phyloP scores from a whole-genome alignment of 2,113 vertebrate species.

The Rafetus swinhoei region DNA sequence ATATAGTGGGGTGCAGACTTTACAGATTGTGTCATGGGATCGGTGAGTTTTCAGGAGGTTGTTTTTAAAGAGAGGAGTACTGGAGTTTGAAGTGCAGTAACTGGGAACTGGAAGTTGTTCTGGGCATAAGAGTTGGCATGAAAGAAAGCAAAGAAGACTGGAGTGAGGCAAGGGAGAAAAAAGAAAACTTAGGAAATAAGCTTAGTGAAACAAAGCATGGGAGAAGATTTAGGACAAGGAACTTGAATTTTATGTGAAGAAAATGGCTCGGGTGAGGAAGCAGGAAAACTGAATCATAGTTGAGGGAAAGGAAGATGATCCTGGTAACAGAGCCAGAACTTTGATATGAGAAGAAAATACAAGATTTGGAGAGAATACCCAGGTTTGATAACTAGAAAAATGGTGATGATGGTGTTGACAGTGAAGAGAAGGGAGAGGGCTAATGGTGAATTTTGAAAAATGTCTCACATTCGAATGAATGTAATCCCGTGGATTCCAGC shows the following conservation, averaged over 20 bases:
- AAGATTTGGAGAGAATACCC: not conserved
- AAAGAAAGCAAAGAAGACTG: not conserved
- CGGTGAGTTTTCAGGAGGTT: not conserved
- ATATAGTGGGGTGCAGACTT: not conserved
- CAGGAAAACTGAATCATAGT: not conserved
- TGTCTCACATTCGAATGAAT: not conserved
- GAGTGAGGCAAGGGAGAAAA: not conserved
- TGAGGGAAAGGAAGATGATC: not conserved
- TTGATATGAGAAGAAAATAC: not conserved
- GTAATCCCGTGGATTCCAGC: not conserved
- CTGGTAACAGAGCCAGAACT: not conserved
- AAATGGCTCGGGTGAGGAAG: not conserved
- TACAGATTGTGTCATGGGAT: not conserved
- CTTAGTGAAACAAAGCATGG: not conserved
- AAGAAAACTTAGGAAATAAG: not conserved
- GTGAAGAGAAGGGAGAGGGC: accelerated
- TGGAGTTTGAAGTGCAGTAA: not conserved
- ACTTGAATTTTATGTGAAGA: not conserved
- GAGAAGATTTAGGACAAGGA: not conserved
- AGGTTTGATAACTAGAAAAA: not conserved
- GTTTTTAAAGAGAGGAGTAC: not conserved
- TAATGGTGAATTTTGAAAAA: not conserved
- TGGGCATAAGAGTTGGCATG: not conserved
- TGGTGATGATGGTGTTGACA: not conserved
- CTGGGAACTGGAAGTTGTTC: not conserved